Percentiles rank a stretch among this genome's conserved stretches.
Evolutionary conservation across 2,797 vertebrate species (phyloP).

Genomic region (Podarcis siculus): DNA sequence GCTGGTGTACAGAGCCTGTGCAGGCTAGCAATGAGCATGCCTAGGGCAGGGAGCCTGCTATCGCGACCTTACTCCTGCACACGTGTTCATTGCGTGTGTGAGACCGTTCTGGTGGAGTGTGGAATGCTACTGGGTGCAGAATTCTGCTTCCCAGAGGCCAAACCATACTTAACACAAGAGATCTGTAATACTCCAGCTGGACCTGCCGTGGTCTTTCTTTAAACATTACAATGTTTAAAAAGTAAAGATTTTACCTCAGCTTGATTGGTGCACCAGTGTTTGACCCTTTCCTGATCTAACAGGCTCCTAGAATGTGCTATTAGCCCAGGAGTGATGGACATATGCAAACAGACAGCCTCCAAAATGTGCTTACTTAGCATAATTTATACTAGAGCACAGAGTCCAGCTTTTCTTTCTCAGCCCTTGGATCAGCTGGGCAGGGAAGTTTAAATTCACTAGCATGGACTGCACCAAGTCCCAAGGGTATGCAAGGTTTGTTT

Average conservation of each 20-base stretch:
- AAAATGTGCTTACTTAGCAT: not conserved
- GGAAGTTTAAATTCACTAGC: not conserved
- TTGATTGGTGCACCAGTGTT: not conserved
- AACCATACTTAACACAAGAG: not conserved
- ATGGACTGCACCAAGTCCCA: not conserved
- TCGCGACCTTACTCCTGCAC: not conserved
- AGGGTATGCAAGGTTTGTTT: conserved; percentile 30
- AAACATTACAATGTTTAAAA: not conserved
- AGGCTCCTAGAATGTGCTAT: not conserved
- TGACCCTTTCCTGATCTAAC: not conserved
- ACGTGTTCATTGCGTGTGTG: too few relatives aligned
- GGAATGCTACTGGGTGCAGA: not conserved
- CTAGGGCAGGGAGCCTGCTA: not conserved
- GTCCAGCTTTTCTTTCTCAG: not conserved
- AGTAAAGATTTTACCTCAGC: not conserved
- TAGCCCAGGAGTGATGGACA: not conserved
- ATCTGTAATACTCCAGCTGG: not conserved
- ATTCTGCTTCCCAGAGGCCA: not conserved
- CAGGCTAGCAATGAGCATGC: not conserved
- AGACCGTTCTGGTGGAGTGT: not conserved
- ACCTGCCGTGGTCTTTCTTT: not conserved
- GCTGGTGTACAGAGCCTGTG: not conserved
- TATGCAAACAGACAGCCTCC: not conserved
- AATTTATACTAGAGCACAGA: not conserved
- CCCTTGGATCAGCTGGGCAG: not conserved